phyloP scores from a whole-genome alignment of 2,797 vertebrate species.

The Cuculus canorus region DNA sequence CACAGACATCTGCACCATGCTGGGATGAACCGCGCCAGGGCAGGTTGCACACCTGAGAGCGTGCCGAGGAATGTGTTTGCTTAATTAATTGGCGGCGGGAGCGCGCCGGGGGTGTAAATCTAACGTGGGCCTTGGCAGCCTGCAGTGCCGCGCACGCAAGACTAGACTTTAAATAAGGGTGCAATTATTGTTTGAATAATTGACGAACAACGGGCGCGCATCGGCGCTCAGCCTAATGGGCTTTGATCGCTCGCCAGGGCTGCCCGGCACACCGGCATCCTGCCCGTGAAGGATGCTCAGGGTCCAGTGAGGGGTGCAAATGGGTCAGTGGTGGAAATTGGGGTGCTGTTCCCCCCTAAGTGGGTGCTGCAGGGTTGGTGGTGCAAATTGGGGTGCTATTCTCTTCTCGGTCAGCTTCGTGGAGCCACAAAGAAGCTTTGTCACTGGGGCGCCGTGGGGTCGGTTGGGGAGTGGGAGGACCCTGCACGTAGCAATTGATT shows the following conservation, averaged over 20 bases:
- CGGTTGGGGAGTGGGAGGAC: not conserved
- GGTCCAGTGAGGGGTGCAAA: not conserved
- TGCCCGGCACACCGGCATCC: constrained; percentile 15
- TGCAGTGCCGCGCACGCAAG: constrained; percentile 68
- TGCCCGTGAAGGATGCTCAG: not conserved
- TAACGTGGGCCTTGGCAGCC: constrained; percentile 67
- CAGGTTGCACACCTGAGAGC: constrained; percentile 77
- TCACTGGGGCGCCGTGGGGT: not conserved
- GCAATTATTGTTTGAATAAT: constrained; percentile 80
- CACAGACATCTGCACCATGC: not conserved
- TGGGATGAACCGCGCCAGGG: not conserved
- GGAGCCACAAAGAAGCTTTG: not conserved
- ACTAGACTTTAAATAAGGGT: constrained; percentile 85
- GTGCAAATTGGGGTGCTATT: not conserved
- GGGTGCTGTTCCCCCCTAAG: not conserved
- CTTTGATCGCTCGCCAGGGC: constrained; percentile 62
- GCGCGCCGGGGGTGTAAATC: constrained; percentile 60
- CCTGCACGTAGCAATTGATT: constrained; percentile 76
- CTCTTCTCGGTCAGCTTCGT: accelerated
- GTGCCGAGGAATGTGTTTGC: constrained; percentile 68
- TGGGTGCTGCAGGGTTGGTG: not conserved
- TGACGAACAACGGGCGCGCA: constrained; percentile 72
- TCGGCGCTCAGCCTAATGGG: constrained; percentile 70
- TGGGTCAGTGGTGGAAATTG: not conserved
- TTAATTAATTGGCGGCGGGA: constrained; percentile 78